These are phyloP conservation scores for Entelurus aequoreus DNA, from an alignment of 2,113 vertebrate genomes.

Conservation along the genomic window DNA sequence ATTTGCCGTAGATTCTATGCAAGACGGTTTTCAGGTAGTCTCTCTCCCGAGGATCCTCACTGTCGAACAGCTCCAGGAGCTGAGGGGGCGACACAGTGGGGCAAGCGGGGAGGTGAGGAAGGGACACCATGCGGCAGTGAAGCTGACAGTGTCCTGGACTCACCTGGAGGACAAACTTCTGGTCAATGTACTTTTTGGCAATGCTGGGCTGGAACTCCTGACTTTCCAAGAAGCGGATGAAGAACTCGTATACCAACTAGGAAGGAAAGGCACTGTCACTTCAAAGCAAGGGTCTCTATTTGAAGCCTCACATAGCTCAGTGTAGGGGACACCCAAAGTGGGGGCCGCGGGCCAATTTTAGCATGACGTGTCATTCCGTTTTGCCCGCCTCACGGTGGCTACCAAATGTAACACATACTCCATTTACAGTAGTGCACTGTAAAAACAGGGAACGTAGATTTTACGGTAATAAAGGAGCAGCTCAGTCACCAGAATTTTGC, in stretches of 20 bases:
- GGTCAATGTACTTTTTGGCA: conserved; percentile 99
- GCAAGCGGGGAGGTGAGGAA: not conserved
- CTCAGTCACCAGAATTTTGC: too few species aligned
- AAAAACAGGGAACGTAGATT: too few species aligned
- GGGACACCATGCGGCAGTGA: not conserved
- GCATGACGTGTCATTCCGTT: too few species aligned
- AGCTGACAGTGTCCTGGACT: conserved; percentile 32
- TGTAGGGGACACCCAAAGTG: too few species aligned
- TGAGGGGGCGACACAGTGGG: conserved; percentile 33
- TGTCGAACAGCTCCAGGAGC: conserved; percentile 98
- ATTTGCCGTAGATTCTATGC: conserved; percentile 99
- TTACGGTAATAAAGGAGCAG: too few species aligned
- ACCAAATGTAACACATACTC: too few species aligned
- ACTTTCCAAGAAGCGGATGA: conserved; percentile 99
- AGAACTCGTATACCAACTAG: conserved; percentile 99
- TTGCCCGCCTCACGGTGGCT: too few species aligned
- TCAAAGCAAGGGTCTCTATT: too few species aligned
- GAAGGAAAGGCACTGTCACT: not conserved
- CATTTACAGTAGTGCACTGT: too few species aligned
- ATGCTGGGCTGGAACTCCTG: conserved; percentile 99
- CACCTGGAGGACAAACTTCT: conserved; percentile 99
- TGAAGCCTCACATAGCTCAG: too few species aligned
- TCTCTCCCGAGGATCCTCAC: conserved; percentile 96
- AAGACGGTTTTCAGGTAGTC: conserved; percentile 99
- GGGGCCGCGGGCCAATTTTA: too few species aligned